Evolutionary conservation across 2,113 vertebrate species (phyloP), one percentile per base, ranked within the genome.

Genomic region (Taxidea taxus): DNA sequence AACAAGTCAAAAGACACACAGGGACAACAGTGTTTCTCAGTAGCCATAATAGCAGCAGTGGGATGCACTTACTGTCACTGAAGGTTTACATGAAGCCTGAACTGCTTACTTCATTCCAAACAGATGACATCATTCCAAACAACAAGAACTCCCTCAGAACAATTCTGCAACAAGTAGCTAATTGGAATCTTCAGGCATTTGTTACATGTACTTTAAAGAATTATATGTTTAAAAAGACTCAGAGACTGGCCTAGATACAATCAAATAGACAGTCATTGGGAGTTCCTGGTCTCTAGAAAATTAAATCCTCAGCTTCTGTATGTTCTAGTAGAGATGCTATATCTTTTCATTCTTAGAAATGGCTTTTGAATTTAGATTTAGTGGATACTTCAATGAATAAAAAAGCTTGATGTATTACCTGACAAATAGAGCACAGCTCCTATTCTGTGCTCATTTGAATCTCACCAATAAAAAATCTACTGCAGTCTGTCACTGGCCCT

Each of bases 211-310:
- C 97, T 34, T 95, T 99, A 97, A 99, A 99, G 95, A 98, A 99
- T 95, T 99, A 98, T 94, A 58, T 99, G 31, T 99, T 98, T 98
- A 99, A 99, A 91, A 98, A 99, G 2, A 97, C 99, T 93, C 98
- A 99, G 98, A 92, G 98, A 99, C 90, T 99, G 99, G 99, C 99
- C 99, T 39, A 99, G 99, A 82, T 99, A 99, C 97, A 98, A 94
- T 51, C 98, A 99, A 60, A 98, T 97, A 84, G 99, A 99, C 15
- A 99, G 49, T 98, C 98, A 86, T 29, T 92, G 99, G 94, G 98
- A 99, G 58, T 92, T 98, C 89, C 98, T 99, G 93, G 95, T 99
- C 54, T 97, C 98, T 97, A 98, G 95, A 90, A 98, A 98, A 93
- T 58, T 96, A 94, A 94, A 92, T 70, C 51, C 88, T 90, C 93